Base-by-base conservation (phyloP, 2,888 invertebrate genomes). In the Epirrhoe alternata region DNA sequence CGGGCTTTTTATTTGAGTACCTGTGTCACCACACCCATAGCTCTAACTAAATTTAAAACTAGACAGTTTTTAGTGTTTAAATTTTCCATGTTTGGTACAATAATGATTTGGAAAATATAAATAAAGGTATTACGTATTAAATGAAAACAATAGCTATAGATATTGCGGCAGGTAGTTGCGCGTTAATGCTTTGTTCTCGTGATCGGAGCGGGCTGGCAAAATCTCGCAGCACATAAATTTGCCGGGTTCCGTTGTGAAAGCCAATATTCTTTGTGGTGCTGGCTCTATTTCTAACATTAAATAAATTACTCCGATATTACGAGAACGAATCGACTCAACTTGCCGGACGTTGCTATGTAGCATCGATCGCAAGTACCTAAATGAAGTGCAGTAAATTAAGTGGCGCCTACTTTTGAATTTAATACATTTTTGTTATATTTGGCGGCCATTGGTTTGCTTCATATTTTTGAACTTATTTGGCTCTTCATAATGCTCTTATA, bases 251-350 rank as follows among this genome's bases (percentile, higher is more conserved):
- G 90, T 92, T 92, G 90, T 92, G 92, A 92, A 92, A 92, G 92
- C 89, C 89, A 92, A 92, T 91, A 92, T 92, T 92, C 92, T 92
- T 92, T 92, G 92, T 87, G 82, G 88, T 82, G 84, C 82, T 87
- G 81, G 86, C 89, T 91, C 86, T 90, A 88, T 90, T 91, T 90
- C 88, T 87, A 90, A 90, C 90, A 92, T 93, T 91, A 92, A 92
- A 93, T 92, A 92, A 93, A 92, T 92, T 91, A 91, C 88, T 84
- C 82, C 77, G 88, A 90, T 92, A 92, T 92, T 90, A 92, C 92
- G 87, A 90, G 89, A 92, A 90, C 90, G 89, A 90, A 91, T 91
- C 89, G 85, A 83, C 76, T 77, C 84, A 89, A 90, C 89, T 88
- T 84, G 90, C 81, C 75, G 85, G 86, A 89, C 89, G 89, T 87